phyloP scores from a whole-genome alignment of 2,113 vertebrate species.

The Saimiri boliviensis region DNA sequence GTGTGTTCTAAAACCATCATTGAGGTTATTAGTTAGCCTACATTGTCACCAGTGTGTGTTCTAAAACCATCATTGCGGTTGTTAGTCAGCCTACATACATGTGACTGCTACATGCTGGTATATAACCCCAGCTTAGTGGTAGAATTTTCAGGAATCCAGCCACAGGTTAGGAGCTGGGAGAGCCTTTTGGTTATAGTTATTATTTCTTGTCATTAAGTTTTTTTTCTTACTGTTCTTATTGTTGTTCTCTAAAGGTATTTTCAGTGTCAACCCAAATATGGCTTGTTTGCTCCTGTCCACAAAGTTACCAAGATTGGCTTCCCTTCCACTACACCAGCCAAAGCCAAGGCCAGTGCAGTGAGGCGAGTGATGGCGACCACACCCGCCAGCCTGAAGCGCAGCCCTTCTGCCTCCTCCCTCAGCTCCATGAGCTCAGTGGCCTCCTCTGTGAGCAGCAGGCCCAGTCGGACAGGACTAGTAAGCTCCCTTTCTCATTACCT shows the following conservation, averaged over 20 bases:
- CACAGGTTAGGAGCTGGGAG: not conserved
- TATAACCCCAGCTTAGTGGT: accelerated
- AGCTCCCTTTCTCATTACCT: slow-evolving; percentile 78
- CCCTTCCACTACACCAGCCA: slow-evolving; percentile 97
- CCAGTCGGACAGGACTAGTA: slow-evolving; percentile 97
- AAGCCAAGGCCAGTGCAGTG: slow-evolving; percentile 91
- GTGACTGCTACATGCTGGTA: not conserved
- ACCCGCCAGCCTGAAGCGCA: slow-evolving; percentile 91
- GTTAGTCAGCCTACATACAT: accelerated
- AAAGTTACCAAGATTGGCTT: slow-evolving; percentile 99
- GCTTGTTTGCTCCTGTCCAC: slow-evolving; percentile 98
- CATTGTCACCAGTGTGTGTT: not conserved
- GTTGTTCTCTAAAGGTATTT: slow-evolving; percentile 90
- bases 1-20: not conserved
- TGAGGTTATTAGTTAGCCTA: not conserved
- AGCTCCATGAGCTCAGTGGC: slow-evolving; percentile 98
- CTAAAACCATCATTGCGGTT: not conserved
- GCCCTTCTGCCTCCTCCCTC: slow-evolving; percentile 96
- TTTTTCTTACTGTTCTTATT: not conserved
- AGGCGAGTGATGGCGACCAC: slow-evolving; percentile 89
- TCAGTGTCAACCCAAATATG: slow-evolving; percentile 97
- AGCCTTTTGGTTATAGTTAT: not conserved
- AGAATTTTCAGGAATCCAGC: not conserved
- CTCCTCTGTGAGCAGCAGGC: slow-evolving; percentile 97
- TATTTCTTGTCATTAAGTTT: not conserved